These are phyloP conservation scores for Nephrotoma guestfalica DNA, from an alignment of 2,888 invertebrate species.

Conservation along the genomic window DNA sequence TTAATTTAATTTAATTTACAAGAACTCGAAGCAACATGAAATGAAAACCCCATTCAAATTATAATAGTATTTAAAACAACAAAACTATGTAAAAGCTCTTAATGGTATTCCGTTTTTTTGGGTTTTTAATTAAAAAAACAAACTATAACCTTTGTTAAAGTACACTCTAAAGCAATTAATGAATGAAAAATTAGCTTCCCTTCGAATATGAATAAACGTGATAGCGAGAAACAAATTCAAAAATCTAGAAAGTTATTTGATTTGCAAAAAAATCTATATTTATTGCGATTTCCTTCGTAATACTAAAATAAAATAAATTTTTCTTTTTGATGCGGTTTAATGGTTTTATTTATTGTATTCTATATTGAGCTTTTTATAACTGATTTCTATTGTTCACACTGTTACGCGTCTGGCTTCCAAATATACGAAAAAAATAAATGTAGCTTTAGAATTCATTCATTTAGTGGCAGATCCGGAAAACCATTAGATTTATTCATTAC, in stretches of 20 bases:
- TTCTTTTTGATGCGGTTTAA: not conserved
- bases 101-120: not conserved
- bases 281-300: not conserved
- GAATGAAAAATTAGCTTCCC: not conserved
- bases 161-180: not conserved
- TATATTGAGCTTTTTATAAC: not conserved
- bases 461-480: too few relatives aligned
- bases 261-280: not conserved
- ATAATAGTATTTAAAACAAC: not conserved
- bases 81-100: not conserved
- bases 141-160: not conserved
- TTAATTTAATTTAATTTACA: too few relatives aligned
- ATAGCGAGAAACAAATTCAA: not conserved
- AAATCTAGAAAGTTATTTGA: not conserved
- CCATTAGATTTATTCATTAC: too few relatives aligned
- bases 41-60: not conserved
- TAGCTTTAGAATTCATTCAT: too few relatives aligned
- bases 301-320: not conserved
- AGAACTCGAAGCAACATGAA: not conserved
- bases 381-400: not conserved
- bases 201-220: not conserved
- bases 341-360: not conserved
- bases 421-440: too few relatives aligned
- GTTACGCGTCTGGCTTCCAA: not conserved
- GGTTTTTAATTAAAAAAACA: not conserved